These are phyloP conservation scores for Typhlomys cinereus DNA, from an alignment of 2,113 vertebrate genomes.

Conservation along the genomic window DNA sequence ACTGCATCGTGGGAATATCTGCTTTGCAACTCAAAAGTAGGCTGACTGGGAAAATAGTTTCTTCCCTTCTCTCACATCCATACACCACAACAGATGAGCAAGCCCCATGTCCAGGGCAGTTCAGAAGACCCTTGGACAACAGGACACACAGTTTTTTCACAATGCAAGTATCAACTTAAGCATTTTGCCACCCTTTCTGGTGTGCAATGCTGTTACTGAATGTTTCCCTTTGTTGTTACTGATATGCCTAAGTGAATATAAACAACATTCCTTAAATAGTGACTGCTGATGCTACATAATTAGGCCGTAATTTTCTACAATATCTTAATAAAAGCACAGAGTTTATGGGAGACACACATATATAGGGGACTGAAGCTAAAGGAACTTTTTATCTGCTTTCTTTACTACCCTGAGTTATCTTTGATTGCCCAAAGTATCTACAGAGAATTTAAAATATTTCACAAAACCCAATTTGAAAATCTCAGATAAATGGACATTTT, in stretches of 20 bases:
- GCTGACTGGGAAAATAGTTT: background rate
- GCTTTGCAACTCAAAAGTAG: background rate
- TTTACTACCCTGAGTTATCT: background rate
- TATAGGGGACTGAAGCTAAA: background rate
- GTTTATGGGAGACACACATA: background rate
- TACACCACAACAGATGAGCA: background rate
- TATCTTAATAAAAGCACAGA: background rate
- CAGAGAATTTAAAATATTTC: background rate
- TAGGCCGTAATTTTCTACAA: background rate
- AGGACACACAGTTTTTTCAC: background rate
- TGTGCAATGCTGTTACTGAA: background rate
- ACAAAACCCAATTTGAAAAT: background rate
- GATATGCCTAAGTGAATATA: background rate
- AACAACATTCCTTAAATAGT: background rate
- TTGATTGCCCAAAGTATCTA: background rate
- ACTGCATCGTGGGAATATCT: background rate
- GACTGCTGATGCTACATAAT: too few relatives aligned
- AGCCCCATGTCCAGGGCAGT: background rate
- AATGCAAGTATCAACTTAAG: background rate
- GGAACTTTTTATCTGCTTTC: background rate
- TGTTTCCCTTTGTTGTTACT: background rate
- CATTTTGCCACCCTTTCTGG: background rate
- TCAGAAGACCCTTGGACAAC: background rate
- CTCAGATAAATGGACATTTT: background rate
- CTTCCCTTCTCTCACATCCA: background rate